These are phyloP conservation scores for Helicoverpa zea DNA, from an alignment of 1,140 invertebrate genomes.

Conservation along the genomic window DNA sequence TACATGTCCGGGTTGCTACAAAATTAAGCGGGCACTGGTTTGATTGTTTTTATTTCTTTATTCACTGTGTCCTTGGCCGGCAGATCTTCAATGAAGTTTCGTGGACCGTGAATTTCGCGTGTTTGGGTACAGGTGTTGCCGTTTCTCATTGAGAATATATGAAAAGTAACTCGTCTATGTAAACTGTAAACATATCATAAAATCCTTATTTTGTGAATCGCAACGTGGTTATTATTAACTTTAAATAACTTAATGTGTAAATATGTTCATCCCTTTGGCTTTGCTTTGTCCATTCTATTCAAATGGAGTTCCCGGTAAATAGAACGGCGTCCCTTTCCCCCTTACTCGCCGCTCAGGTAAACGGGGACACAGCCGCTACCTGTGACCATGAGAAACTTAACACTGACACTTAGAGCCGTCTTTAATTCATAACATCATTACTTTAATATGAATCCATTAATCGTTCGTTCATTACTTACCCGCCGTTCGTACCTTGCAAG, in stretches of 20 bases:
- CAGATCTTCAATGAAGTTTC: constrained; percentile 61
- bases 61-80: constrained; percentile 59
- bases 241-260: constrained; percentile 47
- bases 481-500: constrained; percentile 60
- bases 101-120: constrained; percentile 66
- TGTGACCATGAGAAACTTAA: constrained; percentile 72
- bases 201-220: not conserved
- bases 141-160: constrained; percentile 10
- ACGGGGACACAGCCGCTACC: constrained; percentile 73
- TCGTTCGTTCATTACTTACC: constrained; percentile 47
- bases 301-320: constrained; percentile 73
- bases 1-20: constrained; percentile 52
- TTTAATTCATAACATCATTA: constrained; percentile 63
- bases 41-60: constrained; percentile 57
- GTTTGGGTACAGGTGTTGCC: constrained; percentile 35
- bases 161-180: not conserved
- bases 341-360: constrained; percentile 72
- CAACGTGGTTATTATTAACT: constrained; percentile 54
- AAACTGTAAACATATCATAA: not conserved
- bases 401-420: constrained; percentile 55
- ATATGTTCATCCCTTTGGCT: constrained; percentile 50
- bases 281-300: constrained; percentile 67
- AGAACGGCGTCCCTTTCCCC: constrained; percentile 69
- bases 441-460: constrained; percentile 40
- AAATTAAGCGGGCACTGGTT: constrained; percentile 43